Percentiles rank a stretch among this genome's conserved stretches.
Evolutionary conservation across 2,113 vertebrate species (phyloP).

Genomic region (Ictalurus furcatus): DNA sequence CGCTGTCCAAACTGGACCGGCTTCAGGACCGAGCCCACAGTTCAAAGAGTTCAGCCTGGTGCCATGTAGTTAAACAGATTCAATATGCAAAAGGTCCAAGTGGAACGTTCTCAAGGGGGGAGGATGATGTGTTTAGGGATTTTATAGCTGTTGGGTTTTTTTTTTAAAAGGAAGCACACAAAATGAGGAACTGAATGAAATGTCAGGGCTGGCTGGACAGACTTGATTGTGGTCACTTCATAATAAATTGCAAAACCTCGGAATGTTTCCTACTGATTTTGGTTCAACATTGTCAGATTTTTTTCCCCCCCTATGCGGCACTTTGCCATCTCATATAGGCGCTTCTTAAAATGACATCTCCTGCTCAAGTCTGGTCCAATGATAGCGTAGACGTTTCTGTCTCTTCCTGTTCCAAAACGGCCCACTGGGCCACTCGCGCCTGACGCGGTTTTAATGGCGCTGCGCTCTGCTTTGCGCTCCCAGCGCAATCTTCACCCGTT

Average conservation of each 20-base stretch:
- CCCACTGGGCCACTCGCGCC: slow-evolving; percentile 12
- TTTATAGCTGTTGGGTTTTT: background rate
- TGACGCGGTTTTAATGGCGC: slow-evolving; percentile 46
- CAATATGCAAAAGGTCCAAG: slow-evolving; percentile 56
- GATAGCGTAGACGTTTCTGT: background rate
- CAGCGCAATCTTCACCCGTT: slow-evolving; percentile 35
- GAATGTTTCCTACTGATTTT: slow-evolving; percentile 12
- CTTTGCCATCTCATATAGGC: background rate
- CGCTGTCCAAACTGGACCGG: slow-evolving; percentile 36
- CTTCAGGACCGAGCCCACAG: slow-evolving; percentile 46
- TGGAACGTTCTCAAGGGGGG: slow-evolving; percentile 42
- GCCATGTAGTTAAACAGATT: slow-evolving; percentile 53
- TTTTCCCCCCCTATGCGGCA: background rate
- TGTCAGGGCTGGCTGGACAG: background rate
- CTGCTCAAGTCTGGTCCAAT: background rate
- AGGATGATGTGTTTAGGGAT: background rate
- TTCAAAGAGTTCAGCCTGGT: slow-evolving; percentile 51
- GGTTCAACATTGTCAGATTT: background rate
- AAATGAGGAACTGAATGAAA: slow-evolving; percentile 6
- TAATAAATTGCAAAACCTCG: background rate
- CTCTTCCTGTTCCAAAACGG: slow-evolving; percentile 7
- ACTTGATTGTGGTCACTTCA: background rate
- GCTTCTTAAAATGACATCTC: slow-evolving; percentile 18
- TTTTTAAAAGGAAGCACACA: background rate
- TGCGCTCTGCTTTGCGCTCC: slow-evolving; percentile 5